A percentile compares a stretch with the other conserved stretches of the same genome.
These are phyloP conservation scores for Phoxinus phoxinus DNA, from an alignment of 2,113 vertebrate species.

Conservation along the genomic window DNA sequence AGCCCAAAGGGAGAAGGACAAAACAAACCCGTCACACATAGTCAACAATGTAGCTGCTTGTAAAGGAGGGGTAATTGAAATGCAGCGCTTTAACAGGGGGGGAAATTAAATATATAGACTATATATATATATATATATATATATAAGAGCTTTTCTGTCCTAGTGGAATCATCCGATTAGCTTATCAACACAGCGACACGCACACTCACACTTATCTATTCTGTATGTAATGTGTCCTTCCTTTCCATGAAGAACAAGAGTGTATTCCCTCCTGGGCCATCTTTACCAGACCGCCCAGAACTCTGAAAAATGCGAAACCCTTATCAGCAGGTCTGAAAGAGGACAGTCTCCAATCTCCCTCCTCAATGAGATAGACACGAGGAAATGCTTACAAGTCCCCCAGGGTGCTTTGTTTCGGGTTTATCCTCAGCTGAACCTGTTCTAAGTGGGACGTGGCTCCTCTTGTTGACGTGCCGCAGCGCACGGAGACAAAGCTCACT, in stretches of 20 bases:
- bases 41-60: conserved; percentile 60
- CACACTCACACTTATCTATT: conserved; percentile 69
- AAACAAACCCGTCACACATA: conserved; percentile 57
- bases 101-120: no score
- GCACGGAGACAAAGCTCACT: conserved; percentile 9
- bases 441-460: background rate
- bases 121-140: conserved; percentile 10
- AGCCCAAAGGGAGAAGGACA: background rate
- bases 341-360: conserved; percentile 29
- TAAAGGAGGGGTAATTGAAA: conserved; percentile 65
- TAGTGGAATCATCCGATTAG: conserved; percentile 63
- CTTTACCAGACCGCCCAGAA: conserved; percentile 56
- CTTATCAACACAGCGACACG: conserved; percentile 65
- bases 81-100: conserved; percentile 60
- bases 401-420: conserved; percentile 23
- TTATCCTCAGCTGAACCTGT: conserved; percentile 26
- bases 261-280: conserved; percentile 61
- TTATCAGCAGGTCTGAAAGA: conserved; percentile 59
- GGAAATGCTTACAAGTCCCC: background rate
- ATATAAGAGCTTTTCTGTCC: conserved; percentile 47
- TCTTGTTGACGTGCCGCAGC: background rate
- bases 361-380: background rate
- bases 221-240: conserved; percentile 69
- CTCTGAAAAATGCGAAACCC: conserved; percentile 43
- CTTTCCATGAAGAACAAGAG: conserved; percentile 52